phyloP scores from a whole-genome alignment of 35 echinoderm and acorn worm genomes.

The Apostichopus californicus region DNA sequence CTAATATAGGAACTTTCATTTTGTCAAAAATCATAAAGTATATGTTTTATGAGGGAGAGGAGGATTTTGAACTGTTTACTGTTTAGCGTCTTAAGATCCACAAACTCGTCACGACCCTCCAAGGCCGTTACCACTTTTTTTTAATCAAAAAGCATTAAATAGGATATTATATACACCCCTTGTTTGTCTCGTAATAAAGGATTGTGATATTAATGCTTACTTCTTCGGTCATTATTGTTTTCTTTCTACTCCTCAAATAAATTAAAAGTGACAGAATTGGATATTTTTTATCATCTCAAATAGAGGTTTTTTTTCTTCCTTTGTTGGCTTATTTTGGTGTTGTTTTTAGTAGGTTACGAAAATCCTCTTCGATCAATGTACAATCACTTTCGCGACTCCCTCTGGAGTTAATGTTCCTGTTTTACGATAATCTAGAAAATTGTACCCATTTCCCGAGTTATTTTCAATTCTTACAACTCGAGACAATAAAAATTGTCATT shows the following conservation, averaged over 20 bases:
- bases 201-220: neutral
- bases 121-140: neutral
- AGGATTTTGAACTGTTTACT: no score
- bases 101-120: no score
- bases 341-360: constrained; percentile 39
- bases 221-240: neutral
- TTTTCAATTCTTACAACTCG: neutral
- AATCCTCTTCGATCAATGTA: neutral
- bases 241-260: neutral
- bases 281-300: neutral
- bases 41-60: no score
- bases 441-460: neutral
- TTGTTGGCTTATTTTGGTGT: neutral
- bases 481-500: neutral
- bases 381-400: neutral
- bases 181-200: neutral
- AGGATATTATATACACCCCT: neutral
- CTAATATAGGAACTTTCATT: no score
- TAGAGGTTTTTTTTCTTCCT: neutral
- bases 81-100: no score
- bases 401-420: no score
- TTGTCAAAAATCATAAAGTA: no score
- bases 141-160: neutral
- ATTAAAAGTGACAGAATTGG: constrained; percentile 9
- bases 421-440: no score